phyloP scores from a whole-genome alignment of 2,797 vertebrate species.

The Lophius americanus region DNA sequence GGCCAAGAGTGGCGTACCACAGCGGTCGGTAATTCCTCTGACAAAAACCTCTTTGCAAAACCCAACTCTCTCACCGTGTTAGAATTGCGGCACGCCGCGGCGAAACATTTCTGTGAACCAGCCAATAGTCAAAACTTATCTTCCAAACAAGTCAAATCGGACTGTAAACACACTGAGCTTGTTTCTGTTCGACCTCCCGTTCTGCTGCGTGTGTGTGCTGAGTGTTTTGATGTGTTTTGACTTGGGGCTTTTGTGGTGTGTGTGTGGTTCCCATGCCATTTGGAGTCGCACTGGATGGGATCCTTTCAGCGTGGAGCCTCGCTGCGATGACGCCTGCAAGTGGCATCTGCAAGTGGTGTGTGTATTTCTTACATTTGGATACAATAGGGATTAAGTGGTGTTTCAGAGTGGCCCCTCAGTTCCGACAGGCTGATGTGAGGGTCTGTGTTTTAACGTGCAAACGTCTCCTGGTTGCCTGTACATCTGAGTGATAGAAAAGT shows the following conservation, averaged over 20 bases:
- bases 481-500: slow-evolving; percentile 62
- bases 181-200: slow-evolving; percentile 54
- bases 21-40: slow-evolving; percentile 64
- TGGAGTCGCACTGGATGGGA: slow-evolving; percentile 42
- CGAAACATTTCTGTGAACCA: slow-evolving; percentile 46
- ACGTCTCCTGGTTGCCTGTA: slow-evolving; percentile 37
- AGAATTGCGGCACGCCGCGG: slow-evolving; percentile 36
- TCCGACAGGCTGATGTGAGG: slow-evolving; percentile 47
- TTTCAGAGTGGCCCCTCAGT: slow-evolving; percentile 39
- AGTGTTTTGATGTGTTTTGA: slow-evolving; percentile 74
- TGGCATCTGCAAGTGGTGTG: slow-evolving; percentile 38
- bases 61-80: slow-evolving; percentile 51
- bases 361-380: slow-evolving; percentile 31
- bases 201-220: slow-evolving; percentile 36
- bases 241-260: slow-evolving; percentile 64
- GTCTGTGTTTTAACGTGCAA: slow-evolving; percentile 36
- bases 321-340: slow-evolving; percentile 51
- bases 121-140: slow-evolving; percentile 39
- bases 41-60: slow-evolving; percentile 67
- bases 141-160: slow-evolving; percentile 58
- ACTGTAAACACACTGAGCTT: slow-evolving; percentile 65
- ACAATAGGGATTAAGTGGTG: slow-evolving; percentile 33
- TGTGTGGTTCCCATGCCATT: slow-evolving; percentile 54
- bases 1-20: slow-evolving; percentile 47
- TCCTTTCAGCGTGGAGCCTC: slow-evolving; percentile 53